Evolutionary conservation across 2,113 vertebrate species (phyloP).

Genomic region (Microtus pennsylvanicus): DNA sequence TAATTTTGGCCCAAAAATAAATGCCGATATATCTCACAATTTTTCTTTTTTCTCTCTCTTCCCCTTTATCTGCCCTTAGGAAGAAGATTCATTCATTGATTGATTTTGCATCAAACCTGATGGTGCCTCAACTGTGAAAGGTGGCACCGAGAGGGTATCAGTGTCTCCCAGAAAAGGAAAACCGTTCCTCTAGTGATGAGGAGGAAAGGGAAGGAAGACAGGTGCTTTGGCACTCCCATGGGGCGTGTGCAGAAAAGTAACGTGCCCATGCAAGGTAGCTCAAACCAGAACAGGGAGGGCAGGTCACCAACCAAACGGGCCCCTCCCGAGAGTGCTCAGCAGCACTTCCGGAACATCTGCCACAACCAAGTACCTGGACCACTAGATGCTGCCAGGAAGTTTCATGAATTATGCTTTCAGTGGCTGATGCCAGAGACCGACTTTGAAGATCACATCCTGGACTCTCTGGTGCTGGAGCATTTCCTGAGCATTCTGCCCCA

Average conservation of each 20-base stretch:
- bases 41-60: neutral
- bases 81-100: constrained; percentile 49
- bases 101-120: constrained; percentile 34
- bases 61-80: constrained; percentile 9
- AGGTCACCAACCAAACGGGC: neutral
- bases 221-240: neutral
- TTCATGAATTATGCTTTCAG: constrained; percentile 60
- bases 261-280: neutral
- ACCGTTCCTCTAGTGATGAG: constrained; percentile 26
- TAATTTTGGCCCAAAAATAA: too few species aligned
- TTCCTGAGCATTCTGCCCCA: constrained; percentile 66
- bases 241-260: neutral
- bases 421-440: constrained; percentile 74
- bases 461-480: constrained; percentile 65
- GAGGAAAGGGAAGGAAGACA: neutral
- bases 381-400: neutral
- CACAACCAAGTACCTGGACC: constrained; percentile 46
- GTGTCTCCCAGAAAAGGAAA: constrained; percentile 44
- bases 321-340: constrained; percentile 35
- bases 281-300: neutral
- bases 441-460: constrained; percentile 70
- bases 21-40: neutral
- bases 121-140: neutral
- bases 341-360: constrained; percentile 47
- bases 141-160: neutral